phyloP scores from a whole-genome alignment of 2,113 vertebrate genomes.

The Ceyx cyanopectus region DNA sequence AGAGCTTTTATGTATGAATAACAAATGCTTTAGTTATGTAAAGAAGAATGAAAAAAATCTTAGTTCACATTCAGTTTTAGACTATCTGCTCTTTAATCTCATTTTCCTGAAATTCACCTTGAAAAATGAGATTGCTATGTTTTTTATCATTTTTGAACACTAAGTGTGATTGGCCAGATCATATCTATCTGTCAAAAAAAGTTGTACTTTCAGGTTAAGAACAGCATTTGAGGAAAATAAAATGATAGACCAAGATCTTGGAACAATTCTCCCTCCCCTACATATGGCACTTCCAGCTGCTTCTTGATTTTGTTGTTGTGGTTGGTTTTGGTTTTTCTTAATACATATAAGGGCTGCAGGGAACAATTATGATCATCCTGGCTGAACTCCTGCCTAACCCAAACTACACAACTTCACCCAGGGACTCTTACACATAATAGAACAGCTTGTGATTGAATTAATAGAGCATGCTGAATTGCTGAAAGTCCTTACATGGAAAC shows the following conservation, averaged over 20 bases:
- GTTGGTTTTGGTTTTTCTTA: background rate
- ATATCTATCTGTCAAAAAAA: background rate
- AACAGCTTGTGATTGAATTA: conserved; percentile 56
- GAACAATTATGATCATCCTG: conserved; percentile 54
- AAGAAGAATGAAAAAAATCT: background rate
- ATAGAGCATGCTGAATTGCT: conserved; percentile 56
- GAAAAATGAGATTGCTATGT: background rate
- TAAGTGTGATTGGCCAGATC: background rate
- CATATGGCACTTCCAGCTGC: background rate
- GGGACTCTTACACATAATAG: conserved; percentile 13
- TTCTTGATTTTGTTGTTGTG: background rate
- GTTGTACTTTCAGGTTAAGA: background rate
- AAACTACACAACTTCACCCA: conserved; percentile 39
- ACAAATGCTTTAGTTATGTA: background rate
- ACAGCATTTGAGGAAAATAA: background rate
- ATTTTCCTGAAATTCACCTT: background rate
- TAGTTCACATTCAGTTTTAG: background rate
- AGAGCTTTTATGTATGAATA: background rate
- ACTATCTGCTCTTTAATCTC: fast-evolving
- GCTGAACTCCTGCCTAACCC: conserved; percentile 48
- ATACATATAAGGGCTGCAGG: conserved; percentile 25
- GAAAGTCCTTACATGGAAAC: conserved; percentile 9
- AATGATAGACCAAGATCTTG: background rate
- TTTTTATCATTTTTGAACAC: background rate
- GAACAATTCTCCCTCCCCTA: background rate